A percentile compares a stretch with the other conserved stretches of the same genome.
phyloP scores from a whole-genome alignment of 2,888 invertebrate genomes.

The Danaus chrysippus region DNA sequence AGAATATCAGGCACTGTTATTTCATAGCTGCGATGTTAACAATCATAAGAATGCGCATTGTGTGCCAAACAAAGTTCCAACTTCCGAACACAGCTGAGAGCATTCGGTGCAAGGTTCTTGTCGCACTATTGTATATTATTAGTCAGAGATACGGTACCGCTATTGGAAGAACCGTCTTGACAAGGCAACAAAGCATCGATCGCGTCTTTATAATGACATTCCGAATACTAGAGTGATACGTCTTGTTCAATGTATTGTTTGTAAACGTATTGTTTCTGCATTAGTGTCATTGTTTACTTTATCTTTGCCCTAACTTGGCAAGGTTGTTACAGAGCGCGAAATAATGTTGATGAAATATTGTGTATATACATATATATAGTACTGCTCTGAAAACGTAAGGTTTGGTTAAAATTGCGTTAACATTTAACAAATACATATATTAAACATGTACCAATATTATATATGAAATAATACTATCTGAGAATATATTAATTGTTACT shows the following conservation, averaged over 20 bases:
- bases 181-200: slow-evolving; percentile 17
- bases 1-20: slow-evolving; percentile 22
- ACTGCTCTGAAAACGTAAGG: too few species aligned
- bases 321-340: slow-evolving; percentile 7
- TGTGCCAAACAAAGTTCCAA: slow-evolving; percentile 42
- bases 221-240: slow-evolving; percentile 2
- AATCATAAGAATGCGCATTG: slow-evolving; percentile 53
- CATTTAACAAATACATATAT: slow-evolving; percentile 1
- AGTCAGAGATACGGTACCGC: slow-evolving; percentile 12
- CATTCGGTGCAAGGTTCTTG: slow-evolving; percentile 37
- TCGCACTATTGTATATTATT: slow-evolving; percentile 33
- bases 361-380: too few species aligned
- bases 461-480: not conserved
- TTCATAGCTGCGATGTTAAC: slow-evolving; percentile 27
- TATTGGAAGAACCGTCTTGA: slow-evolving; percentile 10
- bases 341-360: too few species aligned
- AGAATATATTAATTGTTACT: not conserved
- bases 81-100: slow-evolving; percentile 47
- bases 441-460: not conserved
- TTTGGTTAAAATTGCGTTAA: not conserved
- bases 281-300: slow-evolving; percentile 22
- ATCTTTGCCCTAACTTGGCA: slow-evolving; percentile 14
- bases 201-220: slow-evolving; percentile 13
- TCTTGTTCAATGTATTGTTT: slow-evolving; percentile 17
- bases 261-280: slow-evolving; percentile 12